Percentiles rank a stretch among this genome's conserved stretches.
These are phyloP conservation scores for Perdita meconis DNA, from an alignment of 2,888 invertebrate species.

Conservation along the genomic window DNA sequence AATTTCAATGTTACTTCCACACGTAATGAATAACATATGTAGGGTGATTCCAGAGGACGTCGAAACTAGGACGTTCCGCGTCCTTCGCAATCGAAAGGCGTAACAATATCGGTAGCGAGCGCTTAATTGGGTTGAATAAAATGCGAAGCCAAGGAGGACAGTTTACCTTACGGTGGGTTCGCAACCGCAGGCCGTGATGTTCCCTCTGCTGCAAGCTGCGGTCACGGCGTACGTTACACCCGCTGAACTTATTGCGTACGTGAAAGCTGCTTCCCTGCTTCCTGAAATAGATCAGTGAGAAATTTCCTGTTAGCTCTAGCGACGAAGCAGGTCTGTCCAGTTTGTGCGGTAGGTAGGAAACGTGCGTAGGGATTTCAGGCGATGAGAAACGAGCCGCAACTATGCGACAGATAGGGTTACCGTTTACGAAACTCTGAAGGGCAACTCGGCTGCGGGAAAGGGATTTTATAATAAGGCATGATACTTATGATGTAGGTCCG, in stretches of 20 bases:
- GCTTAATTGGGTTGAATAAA: slow-evolving; percentile 8
- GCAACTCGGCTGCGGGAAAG: slow-evolving; percentile 6
- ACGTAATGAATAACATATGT: background rate
- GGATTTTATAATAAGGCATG: slow-evolving; percentile 1
- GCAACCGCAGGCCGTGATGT: slow-evolving; percentile 94
- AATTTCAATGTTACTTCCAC: too few species aligned
- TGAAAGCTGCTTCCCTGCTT: slow-evolving; percentile 96
- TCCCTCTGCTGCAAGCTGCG: slow-evolving; percentile 95
- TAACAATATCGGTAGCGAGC: too few species aligned
- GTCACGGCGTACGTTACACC: slow-evolving; percentile 96
- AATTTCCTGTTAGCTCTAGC: slow-evolving; percentile 58
- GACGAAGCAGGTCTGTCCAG: slow-evolving; percentile 55
- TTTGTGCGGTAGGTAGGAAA: slow-evolving; percentile 43
- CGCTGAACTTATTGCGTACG: slow-evolving; percentile 96
- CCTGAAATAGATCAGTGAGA: slow-evolving; percentile 86
- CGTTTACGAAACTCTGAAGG: slow-evolving; percentile 8
- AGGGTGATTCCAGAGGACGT: background rate
- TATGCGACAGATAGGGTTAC: slow-evolving; percentile 19
- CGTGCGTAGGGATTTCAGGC: slow-evolving; percentile 44
- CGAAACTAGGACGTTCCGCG: background rate
- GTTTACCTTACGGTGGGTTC: slow-evolving; percentile 83
- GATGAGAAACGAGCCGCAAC: slow-evolving; percentile 23
- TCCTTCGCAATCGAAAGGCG: background rate
- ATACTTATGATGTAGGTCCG: slow-evolving; percentile 9
- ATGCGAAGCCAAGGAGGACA: slow-evolving; percentile 1